Base-by-base conservation (phyloP, 1,140 invertebrate genomes). In the Leptinotarsa lineolata region DNA sequence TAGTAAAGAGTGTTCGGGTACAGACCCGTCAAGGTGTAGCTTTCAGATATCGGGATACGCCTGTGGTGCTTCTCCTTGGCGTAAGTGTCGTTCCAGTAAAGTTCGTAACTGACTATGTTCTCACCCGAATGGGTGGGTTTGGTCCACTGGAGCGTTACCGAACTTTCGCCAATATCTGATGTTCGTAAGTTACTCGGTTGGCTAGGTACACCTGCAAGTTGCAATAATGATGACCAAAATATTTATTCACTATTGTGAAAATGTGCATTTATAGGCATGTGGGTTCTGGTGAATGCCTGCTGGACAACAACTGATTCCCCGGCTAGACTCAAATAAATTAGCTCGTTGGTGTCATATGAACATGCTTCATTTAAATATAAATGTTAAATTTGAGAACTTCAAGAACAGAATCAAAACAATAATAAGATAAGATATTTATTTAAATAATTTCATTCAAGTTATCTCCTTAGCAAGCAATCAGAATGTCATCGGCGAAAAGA, bases 31-130 rank as follows among this genome's bases (percentile, higher is more conserved):
- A 99, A 86, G 0, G 91, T 94, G 86, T 96, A 98, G 24, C 90
- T 91, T 85, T 96, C 93, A 6, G 90, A 89, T n/a, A 93, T 92
- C 1, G 89, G 88, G 77, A 97, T 94, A 77, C 92, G 89, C 77
- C 92, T 88, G 81, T 89, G 89, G 83, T 90, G 89, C 82, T 88
- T 87, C 81, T 89, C 88, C 88, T 95, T 94, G 12, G 94, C 93
- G 80, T 95, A 97, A 22, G 96, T 97, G 83, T 98, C 96, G 86
- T 98, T 98, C 94, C 95, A 98, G 82, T 98, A 98, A 3, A 99
- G 88, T 86, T 97, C 95, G 86, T 98, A 99, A 80, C 94, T 95
- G 59, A 95, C 90, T 82, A 98, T 97, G 84, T 93, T 95, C 84
- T 97, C 95, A 68, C 93, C 93, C 69, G 94, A 93, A 87, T 97